Conservation (phyloP, 2,113 vertebrate genomes). For the Polypterus senegalus region DNA sequence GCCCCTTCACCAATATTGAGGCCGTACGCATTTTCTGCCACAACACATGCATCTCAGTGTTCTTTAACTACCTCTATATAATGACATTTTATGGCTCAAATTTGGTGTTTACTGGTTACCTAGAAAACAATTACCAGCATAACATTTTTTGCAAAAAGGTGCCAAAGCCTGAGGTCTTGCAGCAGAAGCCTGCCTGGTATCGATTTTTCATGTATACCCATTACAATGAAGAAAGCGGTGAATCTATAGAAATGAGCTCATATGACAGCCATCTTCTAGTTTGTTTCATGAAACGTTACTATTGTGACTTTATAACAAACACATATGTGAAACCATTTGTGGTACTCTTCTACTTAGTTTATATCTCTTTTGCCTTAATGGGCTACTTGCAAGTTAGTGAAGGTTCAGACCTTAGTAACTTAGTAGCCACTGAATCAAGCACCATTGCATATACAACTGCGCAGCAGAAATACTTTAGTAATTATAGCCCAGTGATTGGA, state of each 20-base stretch:
- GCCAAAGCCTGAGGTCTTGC: slow-evolving; percentile 81
- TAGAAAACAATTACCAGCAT: slow-evolving; percentile 96
- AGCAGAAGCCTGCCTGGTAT: slow-evolving; percentile 92
- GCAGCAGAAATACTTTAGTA: slow-evolving; percentile 94
- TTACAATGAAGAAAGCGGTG: slow-evolving; percentile 73
- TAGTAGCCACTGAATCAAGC: slow-evolving; percentile 88
- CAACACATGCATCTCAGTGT: slow-evolving; percentile 79
- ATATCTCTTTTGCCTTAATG: slow-evolving; percentile 98
- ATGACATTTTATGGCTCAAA: slow-evolving; percentile 95
- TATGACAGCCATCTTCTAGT: slow-evolving; percentile 90
- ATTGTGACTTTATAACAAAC: slow-evolving; percentile 98
- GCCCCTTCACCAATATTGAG: slow-evolving; percentile 98
- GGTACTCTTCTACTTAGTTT: slow-evolving; percentile 96
- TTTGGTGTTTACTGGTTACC: slow-evolving; percentile 92
- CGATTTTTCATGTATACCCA: slow-evolving; percentile 88
- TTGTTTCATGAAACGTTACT: slow-evolving; percentile 91
- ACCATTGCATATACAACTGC: slow-evolving; percentile 84
- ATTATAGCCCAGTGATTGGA: slow-evolving; percentile 92
- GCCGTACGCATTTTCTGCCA: slow-evolving; percentile 95
- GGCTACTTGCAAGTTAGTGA: slow-evolving; percentile 96
- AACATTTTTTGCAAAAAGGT: slow-evolving; percentile 93
- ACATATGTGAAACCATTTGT: slow-evolving; percentile 98
- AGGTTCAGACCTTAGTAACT: slow-evolving; percentile 88
- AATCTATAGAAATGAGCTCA: slow-evolving; percentile 63
- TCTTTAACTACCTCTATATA: slow-evolving; percentile 95